Percentiles rank a stretch among this genome's conserved stretches.
These are phyloP conservation scores for Amazona ochrocephala DNA, from an alignment of 2,797 vertebrate species.

Conservation along the genomic window DNA sequence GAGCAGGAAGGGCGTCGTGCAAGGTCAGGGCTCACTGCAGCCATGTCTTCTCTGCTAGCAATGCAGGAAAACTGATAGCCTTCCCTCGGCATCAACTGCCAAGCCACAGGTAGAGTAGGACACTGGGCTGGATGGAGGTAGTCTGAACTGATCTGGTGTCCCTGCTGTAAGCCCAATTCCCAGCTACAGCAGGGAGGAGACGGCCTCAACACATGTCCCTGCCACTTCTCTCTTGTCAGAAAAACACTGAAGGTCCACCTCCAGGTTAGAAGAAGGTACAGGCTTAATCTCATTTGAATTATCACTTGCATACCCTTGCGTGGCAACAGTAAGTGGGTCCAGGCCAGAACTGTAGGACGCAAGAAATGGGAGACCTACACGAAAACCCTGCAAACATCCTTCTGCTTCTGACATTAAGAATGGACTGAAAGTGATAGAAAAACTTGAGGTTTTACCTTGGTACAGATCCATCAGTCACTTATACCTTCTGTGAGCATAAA, in stretches of 20 bases:
- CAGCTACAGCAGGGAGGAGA: background rate
- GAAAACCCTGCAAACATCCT: background rate
- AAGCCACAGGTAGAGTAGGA: background rate
- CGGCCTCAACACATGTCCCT: rapidly evolving
- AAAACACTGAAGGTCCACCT: background rate
- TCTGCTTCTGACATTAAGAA: background rate
- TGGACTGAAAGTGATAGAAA: background rate
- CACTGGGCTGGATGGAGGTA: background rate
- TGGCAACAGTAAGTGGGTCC: rapidly evolving
- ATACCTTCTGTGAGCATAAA: background rate
- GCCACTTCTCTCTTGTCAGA: background rate
- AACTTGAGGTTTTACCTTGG: background rate
- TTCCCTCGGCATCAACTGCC: rapidly evolving
- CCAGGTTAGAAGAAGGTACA: background rate
- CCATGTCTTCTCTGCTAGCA: rapidly evolving
- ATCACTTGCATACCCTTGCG: rapidly evolving
- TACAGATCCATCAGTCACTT: background rate
- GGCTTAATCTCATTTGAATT: background rate
- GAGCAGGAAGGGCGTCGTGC: background rate
- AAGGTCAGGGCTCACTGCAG: background rate
- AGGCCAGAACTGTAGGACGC: background rate
- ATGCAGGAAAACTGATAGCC: rapidly evolving
- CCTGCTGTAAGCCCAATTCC: background rate
- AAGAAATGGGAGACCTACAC: background rate
- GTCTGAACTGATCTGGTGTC: rapidly evolving